A percentile compares a stretch with the other conserved stretches of the same genome.
phyloP scores from a whole-genome alignment of 2,797 vertebrate genomes.

The Decapterus maruadsi region DNA sequence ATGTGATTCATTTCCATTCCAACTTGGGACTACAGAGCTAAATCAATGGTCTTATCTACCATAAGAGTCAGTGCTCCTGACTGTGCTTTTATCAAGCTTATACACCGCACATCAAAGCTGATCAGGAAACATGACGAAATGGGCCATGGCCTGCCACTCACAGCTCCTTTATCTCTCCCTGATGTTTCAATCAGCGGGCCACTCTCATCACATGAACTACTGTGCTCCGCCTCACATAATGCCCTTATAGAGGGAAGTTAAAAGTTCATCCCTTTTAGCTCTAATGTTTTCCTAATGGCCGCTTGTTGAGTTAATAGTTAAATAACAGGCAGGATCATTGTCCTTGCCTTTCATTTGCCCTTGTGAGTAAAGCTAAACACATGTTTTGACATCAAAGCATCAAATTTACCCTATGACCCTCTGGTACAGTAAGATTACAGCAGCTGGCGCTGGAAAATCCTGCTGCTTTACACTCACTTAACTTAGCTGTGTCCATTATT shows the following conservation, averaged over 20 bases:
- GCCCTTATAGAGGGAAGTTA: slow-evolving; percentile 62
- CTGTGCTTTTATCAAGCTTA: slow-evolving; percentile 59
- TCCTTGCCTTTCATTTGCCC: slow-evolving; percentile 70
- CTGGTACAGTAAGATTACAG: slow-evolving; percentile 48
- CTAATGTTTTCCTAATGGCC: slow-evolving; percentile 82
- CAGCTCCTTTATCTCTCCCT: slow-evolving; percentile 48
- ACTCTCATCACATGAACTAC: slow-evolving; percentile 51
- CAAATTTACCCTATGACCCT: slow-evolving; percentile 59
- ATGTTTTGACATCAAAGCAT: slow-evolving; percentile 80
- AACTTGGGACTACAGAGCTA: slow-evolving; percentile 6
- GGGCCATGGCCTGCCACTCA: slow-evolving; percentile 20
- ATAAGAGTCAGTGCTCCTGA: slow-evolving; percentile 14
- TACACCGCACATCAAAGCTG: slow-evolving; percentile 48
- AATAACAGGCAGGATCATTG: slow-evolving; percentile 71
- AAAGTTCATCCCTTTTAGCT: slow-evolving; percentile 79
- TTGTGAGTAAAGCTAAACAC: slow-evolving; percentile 73
- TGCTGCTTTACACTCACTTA: slow-evolving; percentile 22
- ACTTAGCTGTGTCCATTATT: slow-evolving; percentile 32
- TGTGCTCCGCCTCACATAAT: slow-evolving; percentile 49
- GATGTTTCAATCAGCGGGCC: slow-evolving; percentile 58
- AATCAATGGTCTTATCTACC: slow-evolving; percentile 36
- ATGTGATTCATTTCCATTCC: slow-evolving; percentile 32
- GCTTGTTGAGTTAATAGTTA: slow-evolving; percentile 81
- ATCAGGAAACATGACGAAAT: slow-evolving; percentile 33
- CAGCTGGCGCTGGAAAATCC: slow-evolving; percentile 42